These are phyloP conservation scores for Thaleichthys pacificus DNA, from an alignment of 2,797 vertebrate genomes.

Conservation along the genomic window DNA sequence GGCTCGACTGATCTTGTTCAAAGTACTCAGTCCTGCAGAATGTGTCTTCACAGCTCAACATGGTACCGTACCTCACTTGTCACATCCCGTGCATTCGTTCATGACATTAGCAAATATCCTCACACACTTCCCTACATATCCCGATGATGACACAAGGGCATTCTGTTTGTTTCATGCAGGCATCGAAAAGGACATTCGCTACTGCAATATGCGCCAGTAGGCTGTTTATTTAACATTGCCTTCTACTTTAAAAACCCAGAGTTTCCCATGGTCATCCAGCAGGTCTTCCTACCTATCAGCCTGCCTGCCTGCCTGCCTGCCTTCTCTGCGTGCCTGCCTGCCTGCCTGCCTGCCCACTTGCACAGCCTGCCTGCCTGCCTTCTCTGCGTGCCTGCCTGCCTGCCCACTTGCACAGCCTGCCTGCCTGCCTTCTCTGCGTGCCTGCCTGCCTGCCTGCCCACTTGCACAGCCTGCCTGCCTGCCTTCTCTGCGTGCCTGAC, in stretches of 20 bases:
- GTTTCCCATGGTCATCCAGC: conserved; percentile 10
- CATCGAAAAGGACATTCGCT: no score
- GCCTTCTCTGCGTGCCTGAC: no score
- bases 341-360: conserved; percentile 26
- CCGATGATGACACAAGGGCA: background rate
- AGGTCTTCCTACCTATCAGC: conserved; percentile 28
- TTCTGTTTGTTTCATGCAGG: background rate
- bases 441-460: conserved; percentile 17
- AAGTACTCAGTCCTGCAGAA: conserved; percentile 33
- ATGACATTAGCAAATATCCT: no score
- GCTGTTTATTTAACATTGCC: no score
- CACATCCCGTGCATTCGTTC: no score
- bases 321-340: conserved; percentile 25
- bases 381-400: conserved; percentile 25
- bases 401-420: conserved; percentile 31
- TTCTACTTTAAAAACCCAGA: background rate
- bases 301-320: conserved; percentile 29
- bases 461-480: no score
- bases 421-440: no score
- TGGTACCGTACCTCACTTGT: no score
- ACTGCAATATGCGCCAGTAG: no score
- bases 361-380: conserved; percentile 32
- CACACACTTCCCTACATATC: background rate
- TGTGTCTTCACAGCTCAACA: background rate
- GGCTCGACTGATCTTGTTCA: conserved; percentile 63